Evolutionary conservation across 2,888 invertebrate species (phyloP).

Genomic region (Rhyacophila evoluta): DNA sequence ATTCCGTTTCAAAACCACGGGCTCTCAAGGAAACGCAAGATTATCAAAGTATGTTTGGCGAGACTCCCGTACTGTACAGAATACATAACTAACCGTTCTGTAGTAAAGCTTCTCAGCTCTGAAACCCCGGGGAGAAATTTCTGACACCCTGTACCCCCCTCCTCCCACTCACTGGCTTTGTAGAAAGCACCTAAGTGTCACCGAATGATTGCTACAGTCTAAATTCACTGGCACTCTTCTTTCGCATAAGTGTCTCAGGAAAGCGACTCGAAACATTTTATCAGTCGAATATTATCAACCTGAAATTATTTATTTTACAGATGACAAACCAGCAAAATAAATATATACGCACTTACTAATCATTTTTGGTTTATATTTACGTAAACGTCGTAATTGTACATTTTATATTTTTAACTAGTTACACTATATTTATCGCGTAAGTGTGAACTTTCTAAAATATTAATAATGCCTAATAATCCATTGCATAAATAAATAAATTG

Average conservation of each 20-base stretch:
- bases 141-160: background rate
- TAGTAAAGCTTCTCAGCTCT: slow-evolving; percentile 22
- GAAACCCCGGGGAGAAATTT: background rate
- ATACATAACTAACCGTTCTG: slow-evolving; percentile 17
- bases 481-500: too few species aligned
- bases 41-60: slow-evolving; percentile 48
- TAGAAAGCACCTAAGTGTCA: slow-evolving; percentile 20
- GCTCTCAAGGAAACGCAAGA: slow-evolving; percentile 42
- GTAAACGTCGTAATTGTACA: too few species aligned
- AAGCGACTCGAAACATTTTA: too few species aligned
- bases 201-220: slow-evolving; percentile 28
- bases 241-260: background rate
- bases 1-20: slow-evolving; percentile 33
- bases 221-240: slow-evolving; percentile 25
- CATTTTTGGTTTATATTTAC: too few species aligned
- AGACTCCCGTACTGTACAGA: slow-evolving; percentile 7
- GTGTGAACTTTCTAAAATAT: too few species aligned
- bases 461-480: too few species aligned
- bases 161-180: background rate
- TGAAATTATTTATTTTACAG: too few species aligned
- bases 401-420: too few species aligned
- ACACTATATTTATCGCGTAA: too few species aligned
- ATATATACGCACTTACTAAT: too few species aligned
- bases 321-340: too few species aligned
- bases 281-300: too few species aligned